A percentile compares a stretch with the other conserved stretches of the same genome.
Conservation (phyloP, 2,797 vertebrate genomes). For the Myotis pilosus region DNA sequence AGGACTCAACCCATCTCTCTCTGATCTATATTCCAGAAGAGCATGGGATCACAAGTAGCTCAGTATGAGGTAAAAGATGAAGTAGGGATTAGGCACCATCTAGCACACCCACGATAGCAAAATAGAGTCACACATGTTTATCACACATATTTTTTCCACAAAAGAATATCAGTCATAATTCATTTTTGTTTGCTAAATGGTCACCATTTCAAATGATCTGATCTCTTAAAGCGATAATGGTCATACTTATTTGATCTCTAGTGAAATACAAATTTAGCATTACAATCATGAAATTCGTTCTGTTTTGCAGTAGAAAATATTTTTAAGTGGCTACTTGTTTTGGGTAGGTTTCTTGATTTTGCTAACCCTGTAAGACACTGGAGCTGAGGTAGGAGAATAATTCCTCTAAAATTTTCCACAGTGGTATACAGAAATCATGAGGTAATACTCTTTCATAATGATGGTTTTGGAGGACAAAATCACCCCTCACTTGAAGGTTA, state of each 20-base stretch:
- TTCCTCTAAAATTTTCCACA: neutral
- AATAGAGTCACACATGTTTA: neutral
- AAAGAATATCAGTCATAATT: neutral
- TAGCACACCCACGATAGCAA: neutral
- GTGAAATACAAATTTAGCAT: slow-evolving; percentile 6
- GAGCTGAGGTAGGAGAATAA: neutral
- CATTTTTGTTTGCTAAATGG: neutral
- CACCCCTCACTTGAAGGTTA: neutral
- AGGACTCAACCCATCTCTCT: neutral
- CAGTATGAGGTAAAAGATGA: neutral
- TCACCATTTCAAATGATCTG: slow-evolving; percentile 8
- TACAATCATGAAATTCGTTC: neutral
- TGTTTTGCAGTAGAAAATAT: slow-evolving; percentile 28
- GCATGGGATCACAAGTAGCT: neutral
- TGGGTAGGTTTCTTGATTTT: neutral
- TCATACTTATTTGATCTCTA: neutral
- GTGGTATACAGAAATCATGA: neutral
- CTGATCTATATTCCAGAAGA: neutral
- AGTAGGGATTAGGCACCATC: neutral
- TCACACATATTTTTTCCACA: neutral
- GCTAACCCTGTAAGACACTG: neutral
- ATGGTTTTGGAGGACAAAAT: neutral
- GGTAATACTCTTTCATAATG: neutral
- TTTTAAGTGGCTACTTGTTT: slow-evolving; percentile 24
- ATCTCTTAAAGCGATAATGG: neutral